phyloP scores from a whole-genome alignment of 1,140 invertebrate genomes.

The Drosophila persimilis region DNA sequence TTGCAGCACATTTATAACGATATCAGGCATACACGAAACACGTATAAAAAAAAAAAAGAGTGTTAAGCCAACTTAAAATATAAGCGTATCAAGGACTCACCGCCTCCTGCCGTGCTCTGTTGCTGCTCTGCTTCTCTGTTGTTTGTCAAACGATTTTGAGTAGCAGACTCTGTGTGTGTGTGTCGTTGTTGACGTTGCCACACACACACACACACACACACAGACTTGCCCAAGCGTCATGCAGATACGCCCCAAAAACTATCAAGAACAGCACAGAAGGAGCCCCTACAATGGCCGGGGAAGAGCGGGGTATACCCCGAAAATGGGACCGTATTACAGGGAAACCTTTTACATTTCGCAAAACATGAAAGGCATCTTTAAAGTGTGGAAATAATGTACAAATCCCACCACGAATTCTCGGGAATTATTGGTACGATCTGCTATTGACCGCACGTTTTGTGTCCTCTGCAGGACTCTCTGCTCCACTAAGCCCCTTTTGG shows the following conservation, averaged over 20 bases:
- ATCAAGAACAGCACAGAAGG: slow-evolving; percentile 22
- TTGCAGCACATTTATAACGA: slow-evolving; percentile 49
- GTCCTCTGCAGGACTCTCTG: too few relatives aligned
- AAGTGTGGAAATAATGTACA: too few relatives aligned
- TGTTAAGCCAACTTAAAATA: slow-evolving; percentile 54
- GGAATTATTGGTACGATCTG: too few relatives aligned
- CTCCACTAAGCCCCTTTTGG: too few relatives aligned
- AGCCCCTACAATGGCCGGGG: slow-evolving; percentile 19
- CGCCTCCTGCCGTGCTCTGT: neutral
- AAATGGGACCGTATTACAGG: too few relatives aligned
- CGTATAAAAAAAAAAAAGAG: slow-evolving; percentile 19
- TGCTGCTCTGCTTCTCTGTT: slow-evolving; percentile 8
- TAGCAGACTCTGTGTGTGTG: neutral
- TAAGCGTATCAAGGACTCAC: slow-evolving; percentile 22
- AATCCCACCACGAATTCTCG: too few relatives aligned
- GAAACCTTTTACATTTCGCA: too few relatives aligned
- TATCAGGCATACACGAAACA: slow-evolving; percentile 29
- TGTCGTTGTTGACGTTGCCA: too few relatives aligned
- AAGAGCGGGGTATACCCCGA: too few relatives aligned
- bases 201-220: slow-evolving; percentile 18
- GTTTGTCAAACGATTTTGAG: slow-evolving; percentile 45
- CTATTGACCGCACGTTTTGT: too few relatives aligned
- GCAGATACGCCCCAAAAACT: slow-evolving; percentile 42
- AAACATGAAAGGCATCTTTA: too few relatives aligned
- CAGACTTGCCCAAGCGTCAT: slow-evolving; percentile 35